Evolutionary conservation across 2,888 invertebrate genomes (phyloP), one percentile per base, ranked within the genome.

Genomic region (Hartigia nigra): DNA sequence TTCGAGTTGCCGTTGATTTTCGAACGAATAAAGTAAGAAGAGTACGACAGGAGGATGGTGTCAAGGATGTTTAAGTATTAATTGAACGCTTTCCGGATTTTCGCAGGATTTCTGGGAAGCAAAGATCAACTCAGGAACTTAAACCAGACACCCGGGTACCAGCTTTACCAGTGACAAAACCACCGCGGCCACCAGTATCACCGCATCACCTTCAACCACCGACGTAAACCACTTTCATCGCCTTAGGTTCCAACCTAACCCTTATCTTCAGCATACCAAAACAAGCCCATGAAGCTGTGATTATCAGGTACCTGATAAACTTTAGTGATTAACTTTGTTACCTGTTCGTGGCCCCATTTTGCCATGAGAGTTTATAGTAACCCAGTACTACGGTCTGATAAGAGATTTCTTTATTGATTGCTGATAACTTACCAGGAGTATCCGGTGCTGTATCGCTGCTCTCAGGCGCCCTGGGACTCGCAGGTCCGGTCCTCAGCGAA

Each of bases 371-470:
- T 74, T 12, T 23, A 36, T 31, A 32, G 75, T 4, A 69, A 14
- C 34, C 69, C 69, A 36, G 35, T 31, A 36, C 31, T 35, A 31
- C 37, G 31, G 34, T 74, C 34, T 69, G 77, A 74, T 39, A n/a
- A 69, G 35, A 23, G 31, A 37, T 69, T 55, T 34, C 75, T 23
- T 4, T 55, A 55, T 23, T 14, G 39, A 39, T 39, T 23, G 39
- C 39, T 55, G 23, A 55, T 55, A 55, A 55, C 74, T 81, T 83
- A 89, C 89, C 89, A 78, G 89, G 86, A 39, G 87, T 87, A 78
- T 85, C 85, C 9, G 89, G 86, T 31, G 85, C 85, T 9, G 88
- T 85, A 76, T 86, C 87, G 79, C 85, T 88, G 79, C 87, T 86
- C 77, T 87, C 87, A 39, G 84, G 83, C 31, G 84, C 78, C 37